These are phyloP conservation scores for Cancer borealis DNA, from an alignment of 2,888 invertebrate genomes.

Conservation along the genomic window DNA sequence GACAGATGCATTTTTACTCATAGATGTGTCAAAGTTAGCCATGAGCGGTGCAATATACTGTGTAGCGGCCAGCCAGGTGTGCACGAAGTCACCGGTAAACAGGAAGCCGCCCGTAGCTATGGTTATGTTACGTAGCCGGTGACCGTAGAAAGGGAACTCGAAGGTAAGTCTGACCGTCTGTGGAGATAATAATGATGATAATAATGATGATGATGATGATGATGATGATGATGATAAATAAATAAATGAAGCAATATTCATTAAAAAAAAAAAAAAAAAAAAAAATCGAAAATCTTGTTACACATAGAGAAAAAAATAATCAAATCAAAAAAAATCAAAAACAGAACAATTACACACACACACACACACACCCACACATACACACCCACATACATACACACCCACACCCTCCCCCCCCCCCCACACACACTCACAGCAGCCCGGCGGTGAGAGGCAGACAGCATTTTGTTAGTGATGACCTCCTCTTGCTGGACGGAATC, in stretches of 20 bases:
- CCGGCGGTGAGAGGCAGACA: slow-evolving; percentile 90
- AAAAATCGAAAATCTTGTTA: no score
- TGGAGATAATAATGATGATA: neutral
- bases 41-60: slow-evolving; percentile 99
- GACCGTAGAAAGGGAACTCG: slow-evolving; percentile 97
- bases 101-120: slow-evolving; percentile 98
- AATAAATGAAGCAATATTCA: no score
- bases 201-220: no score
- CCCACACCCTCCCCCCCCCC: no score
- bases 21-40: slow-evolving; percentile 98
- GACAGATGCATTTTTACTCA: slow-evolving; percentile 89
- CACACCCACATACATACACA: neutral
- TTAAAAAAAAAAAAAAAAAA: no score
- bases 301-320: no score
- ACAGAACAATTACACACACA: no score
- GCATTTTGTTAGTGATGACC: slow-evolving; percentile 85
- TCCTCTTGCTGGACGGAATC: slow-evolving; percentile 82
- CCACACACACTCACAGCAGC: slow-evolving; percentile 91
- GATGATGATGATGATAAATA: no score
- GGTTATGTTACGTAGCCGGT: slow-evolving; percentile 91
- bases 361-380: neutral
- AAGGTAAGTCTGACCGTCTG: slow-evolving; percentile 92
- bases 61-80: slow-evolving; percentile 99
- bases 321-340: no score
- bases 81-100: slow-evolving; percentile 95